Evolutionary conservation across 1,140 invertebrate genomes (phyloP), one percentile per base, ranked within the genome.

Genomic region (Hylaeus volcanicus): DNA sequence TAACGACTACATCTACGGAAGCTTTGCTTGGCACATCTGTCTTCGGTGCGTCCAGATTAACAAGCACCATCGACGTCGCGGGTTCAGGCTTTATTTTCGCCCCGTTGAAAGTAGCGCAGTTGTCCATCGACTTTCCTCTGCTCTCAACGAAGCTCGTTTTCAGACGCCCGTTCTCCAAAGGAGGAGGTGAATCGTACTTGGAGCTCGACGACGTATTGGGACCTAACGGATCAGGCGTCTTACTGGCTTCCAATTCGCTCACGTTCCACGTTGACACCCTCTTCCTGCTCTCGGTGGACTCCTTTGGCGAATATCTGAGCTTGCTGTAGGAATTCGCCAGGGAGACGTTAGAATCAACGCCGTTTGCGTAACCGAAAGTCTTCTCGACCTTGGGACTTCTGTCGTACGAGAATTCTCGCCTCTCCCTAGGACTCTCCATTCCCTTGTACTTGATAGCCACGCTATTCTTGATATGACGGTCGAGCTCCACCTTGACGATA

Each of bases 231-330:
- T 83, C 82, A 6, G 64, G 14, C 41, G 56, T 56, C 63, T 74
- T 88, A 1, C 81, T 63, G 2, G 56, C 43, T 15, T 90, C 88
- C 11, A 86, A 9, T 6, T 91, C 89, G 11, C 60, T 78, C 14
- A 89, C 73, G 53, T 65, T 82, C 90, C 89, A 90, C 68, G 58
- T 88, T 0, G 83, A 84, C 4, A 82, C 65, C 75, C 88, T 82
- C 61, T 91, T 91, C 14, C 89, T 82, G 41, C 26, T 88, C 9
- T 89, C 87, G 9, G 53, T 68, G 11, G 56, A 26, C 2, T 53
- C 70, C 71, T 87, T 90, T 5, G 89, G 86, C 5, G 88, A 88
- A 43, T 89, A 90, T 82, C 86, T 88, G 8, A 86, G 41, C 48
- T 90, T 90, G 1, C 51, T 74, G 12, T 87, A 89, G 61, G 86